phyloP scores from a whole-genome alignment of 2,113 vertebrate species.

The Ancistrus triradiatus region DNA sequence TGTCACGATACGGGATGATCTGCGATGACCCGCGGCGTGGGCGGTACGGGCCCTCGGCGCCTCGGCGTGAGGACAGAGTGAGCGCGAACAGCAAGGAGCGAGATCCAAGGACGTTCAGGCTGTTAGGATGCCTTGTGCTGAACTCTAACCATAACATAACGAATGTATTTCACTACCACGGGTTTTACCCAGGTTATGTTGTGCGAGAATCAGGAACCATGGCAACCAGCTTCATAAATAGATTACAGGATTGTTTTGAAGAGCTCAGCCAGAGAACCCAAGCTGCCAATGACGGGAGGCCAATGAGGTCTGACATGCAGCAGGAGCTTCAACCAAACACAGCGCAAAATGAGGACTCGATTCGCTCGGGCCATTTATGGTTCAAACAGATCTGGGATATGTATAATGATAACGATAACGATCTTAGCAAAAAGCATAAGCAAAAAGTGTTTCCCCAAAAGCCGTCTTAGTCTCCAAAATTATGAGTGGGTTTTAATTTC shows the following conservation, averaged over 20 bases:
- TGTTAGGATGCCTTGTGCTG: background rate
- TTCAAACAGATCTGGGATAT: too few relatives aligned
- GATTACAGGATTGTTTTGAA: constrained; percentile 34
- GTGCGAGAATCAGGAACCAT: constrained; percentile 4
- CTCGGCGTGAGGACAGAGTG: background rate
- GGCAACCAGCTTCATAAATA: constrained; percentile 27
- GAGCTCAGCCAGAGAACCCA: constrained; percentile 13
- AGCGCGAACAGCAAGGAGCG: too few relatives aligned
- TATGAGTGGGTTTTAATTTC: too few relatives aligned
- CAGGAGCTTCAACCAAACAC: too few relatives aligned
- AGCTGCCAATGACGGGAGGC: constrained; percentile 41
- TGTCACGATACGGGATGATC: constrained; percentile 2
- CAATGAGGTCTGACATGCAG: constrained; percentile 47
- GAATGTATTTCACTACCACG: too few relatives aligned
- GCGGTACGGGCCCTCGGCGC: background rate
- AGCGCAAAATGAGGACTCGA: too few relatives aligned
- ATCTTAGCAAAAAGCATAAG: too few relatives aligned
- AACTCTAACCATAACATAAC: too few relatives aligned
- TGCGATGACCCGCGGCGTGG: constrained; percentile 3
- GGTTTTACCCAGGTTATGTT: constrained; percentile 2
- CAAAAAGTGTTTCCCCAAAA: too few relatives aligned
- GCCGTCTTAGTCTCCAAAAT: too few relatives aligned
- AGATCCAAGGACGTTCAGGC: too few relatives aligned
- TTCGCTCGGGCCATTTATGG: background rate
- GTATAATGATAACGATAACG: too few relatives aligned